Evolutionary conservation across 35 echinoderm and acorn worm genomes (phyloP).

Genomic region (Heliocidaris tuberculata): DNA sequence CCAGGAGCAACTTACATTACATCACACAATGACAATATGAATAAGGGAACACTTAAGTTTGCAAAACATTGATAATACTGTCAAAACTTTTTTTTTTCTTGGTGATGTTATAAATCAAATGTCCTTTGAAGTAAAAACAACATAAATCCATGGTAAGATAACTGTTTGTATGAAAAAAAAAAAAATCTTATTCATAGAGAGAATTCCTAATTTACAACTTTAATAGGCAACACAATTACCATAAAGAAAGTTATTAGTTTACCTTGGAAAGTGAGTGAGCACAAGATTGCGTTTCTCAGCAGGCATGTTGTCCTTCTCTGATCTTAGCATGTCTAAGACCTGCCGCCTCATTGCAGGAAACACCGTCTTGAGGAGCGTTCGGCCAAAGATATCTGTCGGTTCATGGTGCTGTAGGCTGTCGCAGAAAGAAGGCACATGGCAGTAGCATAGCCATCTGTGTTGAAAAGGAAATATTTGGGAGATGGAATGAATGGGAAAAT

Average conservation of each 20-base stretch:
- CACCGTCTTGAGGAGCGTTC: conserved; percentile 83
- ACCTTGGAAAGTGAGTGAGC: conserved; percentile 98
- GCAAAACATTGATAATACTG: too few species aligned
- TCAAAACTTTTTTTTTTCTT: too few species aligned
- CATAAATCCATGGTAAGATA: too few species aligned
- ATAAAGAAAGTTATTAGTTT: background rate
- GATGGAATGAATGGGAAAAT: background rate
- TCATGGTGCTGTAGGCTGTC: conserved; percentile 91
- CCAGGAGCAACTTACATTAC: too few species aligned
- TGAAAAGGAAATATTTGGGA: background rate
- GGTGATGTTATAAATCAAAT: too few species aligned
- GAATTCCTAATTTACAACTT: too few species aligned
- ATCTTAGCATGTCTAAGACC: conserved; percentile 86
- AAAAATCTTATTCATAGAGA: too few species aligned
- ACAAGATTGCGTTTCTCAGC: conserved; percentile 95
- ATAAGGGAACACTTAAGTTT: too few species aligned
- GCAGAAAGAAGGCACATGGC: conserved; percentile 91
- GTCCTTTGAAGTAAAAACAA: too few species aligned
- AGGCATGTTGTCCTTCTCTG: conserved; percentile 97
- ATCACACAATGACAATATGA: too few species aligned
- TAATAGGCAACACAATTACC: too few species aligned
- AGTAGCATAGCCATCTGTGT: conserved; percentile 79
- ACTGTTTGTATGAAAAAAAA: too few species aligned
- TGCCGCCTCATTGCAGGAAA: conserved; percentile 88
- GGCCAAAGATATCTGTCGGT: conserved; percentile 92